Evolutionary conservation across 1,140 invertebrate genomes (phyloP).

Genomic region (Anagrus nilaparvatae): DNA sequence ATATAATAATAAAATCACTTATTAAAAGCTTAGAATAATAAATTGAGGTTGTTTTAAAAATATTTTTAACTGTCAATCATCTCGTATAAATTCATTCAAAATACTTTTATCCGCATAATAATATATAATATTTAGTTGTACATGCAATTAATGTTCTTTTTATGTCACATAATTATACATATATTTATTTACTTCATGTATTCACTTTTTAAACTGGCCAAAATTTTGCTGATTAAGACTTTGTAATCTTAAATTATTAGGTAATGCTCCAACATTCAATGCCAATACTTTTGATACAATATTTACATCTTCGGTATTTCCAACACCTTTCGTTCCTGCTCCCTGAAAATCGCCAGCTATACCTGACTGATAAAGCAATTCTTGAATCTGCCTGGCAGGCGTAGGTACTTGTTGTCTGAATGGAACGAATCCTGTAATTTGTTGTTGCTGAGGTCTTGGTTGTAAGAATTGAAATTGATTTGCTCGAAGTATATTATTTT

Average conservation of each 20-base stretch:
- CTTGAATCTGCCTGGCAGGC: slow-evolving; percentile 52
- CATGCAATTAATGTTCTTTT: too few species aligned
- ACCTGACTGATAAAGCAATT: slow-evolving; percentile 52
- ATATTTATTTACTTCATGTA: not conserved
- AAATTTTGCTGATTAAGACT: not conserved
- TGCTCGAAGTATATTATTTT: slow-evolving; percentile 16
- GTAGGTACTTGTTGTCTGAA: slow-evolving; percentile 25
- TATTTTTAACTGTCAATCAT: too few species aligned
- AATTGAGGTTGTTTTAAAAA: too few species aligned
- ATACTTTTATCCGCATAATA: too few species aligned
- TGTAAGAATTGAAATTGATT: slow-evolving; percentile 24
- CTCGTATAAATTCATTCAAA: too few species aligned
- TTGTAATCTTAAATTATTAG: slow-evolving; percentile 10
- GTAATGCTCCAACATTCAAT: slow-evolving; percentile 53
- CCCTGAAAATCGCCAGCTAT: slow-evolving; percentile 38
- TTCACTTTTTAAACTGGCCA: not conserved
- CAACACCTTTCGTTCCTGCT: slow-evolving; percentile 27
- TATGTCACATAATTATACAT: too few species aligned
- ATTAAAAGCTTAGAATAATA: too few species aligned
- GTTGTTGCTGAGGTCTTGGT: slow-evolving; percentile 8
- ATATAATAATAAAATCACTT: too few species aligned
- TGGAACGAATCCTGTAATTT: slow-evolving; percentile 14
- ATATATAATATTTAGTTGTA: too few species aligned
- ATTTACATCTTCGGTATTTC: slow-evolving; percentile 58
- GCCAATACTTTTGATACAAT: slow-evolving; percentile 71